Conservation (phyloP, 2,888 invertebrate genomes). For the Vanessa cardui region DNA sequence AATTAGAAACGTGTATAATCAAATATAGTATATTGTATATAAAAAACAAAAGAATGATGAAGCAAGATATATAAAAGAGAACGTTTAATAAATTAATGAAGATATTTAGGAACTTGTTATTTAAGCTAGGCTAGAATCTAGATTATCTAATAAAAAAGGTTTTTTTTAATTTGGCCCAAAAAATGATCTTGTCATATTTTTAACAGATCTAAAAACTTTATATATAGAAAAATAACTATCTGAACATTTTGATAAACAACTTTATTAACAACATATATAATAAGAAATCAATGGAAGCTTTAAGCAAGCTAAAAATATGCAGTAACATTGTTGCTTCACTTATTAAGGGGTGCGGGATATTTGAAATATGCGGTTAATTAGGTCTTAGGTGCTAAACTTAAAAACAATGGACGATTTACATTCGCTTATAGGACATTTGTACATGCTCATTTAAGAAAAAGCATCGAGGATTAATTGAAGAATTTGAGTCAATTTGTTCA, state of each 20-base stretch:
- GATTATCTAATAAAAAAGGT: too few species aligned
- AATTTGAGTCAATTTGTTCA: constrained; percentile 1
- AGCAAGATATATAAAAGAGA: not conserved
- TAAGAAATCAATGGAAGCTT: constrained; percentile 12
- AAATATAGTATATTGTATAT: not conserved
- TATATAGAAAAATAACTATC: too few species aligned
- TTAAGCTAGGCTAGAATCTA: too few species aligned
- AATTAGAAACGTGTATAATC: not conserved
- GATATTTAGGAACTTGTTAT: too few species aligned
- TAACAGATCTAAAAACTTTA: too few species aligned
- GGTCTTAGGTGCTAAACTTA: constrained; percentile 29
- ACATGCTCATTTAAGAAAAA: constrained; percentile 2
- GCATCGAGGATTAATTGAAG: constrained; percentile 1
- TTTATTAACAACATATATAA: constrained; percentile 3
- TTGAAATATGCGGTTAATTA: constrained; percentile 21
- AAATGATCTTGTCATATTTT: too few species aligned
- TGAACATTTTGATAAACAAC: not conserved
- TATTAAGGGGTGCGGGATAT: constrained; percentile 17
- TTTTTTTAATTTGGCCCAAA: too few species aligned
- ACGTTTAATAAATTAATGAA: too few species aligned
- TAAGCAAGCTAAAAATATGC: constrained; percentile 16
- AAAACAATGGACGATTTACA: constrained; percentile 37
- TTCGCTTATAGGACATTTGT: constrained; percentile 5
- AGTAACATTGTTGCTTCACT: constrained; percentile 15
- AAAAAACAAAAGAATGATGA: not conserved